phyloP scores from a whole-genome alignment of 2,797 vertebrate genomes.

The Bucorvus abyssinicus region DNA sequence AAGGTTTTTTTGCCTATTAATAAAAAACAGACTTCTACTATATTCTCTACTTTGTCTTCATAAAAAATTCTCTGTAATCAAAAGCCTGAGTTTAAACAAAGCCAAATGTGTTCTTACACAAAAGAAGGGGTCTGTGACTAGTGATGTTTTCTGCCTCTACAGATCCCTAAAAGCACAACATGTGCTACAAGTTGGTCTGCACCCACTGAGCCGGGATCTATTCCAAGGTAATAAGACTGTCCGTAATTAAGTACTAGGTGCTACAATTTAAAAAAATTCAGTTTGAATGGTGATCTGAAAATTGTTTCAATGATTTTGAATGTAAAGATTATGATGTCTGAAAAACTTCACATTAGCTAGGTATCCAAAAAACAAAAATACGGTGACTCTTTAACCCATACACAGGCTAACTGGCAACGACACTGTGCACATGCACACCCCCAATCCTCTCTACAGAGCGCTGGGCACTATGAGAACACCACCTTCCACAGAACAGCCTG shows the following conservation, averaged over 20 bases:
- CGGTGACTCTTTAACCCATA: background rate
- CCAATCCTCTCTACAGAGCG: background rate
- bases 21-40: background rate
- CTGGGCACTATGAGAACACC: background rate
- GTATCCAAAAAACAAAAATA: background rate
- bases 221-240: background rate
- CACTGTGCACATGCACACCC: background rate
- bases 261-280: background rate
- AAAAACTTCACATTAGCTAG: background rate
- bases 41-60: background rate
- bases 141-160: background rate
- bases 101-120: background rate
- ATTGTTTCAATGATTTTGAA: background rate
- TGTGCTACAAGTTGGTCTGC: background rate
- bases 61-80: background rate
- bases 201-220: background rate
- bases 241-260: background rate
- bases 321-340: background rate
- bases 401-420: background rate
- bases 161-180: background rate
- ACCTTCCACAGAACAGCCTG: background rate
- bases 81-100: slow-evolving; percentile 25
- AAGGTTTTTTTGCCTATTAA: slow-evolving; percentile 23
- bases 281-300: background rate
- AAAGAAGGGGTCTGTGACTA: background rate